Percentiles rank a stretch among this genome's conserved stretches.
These are phyloP conservation scores for Drosophila recens DNA, from an alignment of 2,888 invertebrate species.

Conservation along the genomic window DNA sequence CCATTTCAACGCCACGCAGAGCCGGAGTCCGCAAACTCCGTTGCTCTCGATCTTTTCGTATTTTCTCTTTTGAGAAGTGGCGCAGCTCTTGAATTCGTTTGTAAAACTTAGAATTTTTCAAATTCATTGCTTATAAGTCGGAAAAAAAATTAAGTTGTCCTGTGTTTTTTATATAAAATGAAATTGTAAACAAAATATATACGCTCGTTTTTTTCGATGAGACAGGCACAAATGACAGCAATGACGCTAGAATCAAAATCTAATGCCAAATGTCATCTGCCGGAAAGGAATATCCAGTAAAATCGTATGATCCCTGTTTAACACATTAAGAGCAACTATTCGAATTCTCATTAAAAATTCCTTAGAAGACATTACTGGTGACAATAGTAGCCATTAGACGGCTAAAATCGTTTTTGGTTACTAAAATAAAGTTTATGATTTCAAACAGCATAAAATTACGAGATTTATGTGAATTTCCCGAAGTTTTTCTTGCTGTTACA, in stretches of 20 bases:
- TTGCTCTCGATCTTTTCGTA: slow-evolving; percentile 65
- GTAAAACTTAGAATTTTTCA: slow-evolving; percentile 83
- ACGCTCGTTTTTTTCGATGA: slow-evolving; percentile 1
- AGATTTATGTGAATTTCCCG: too few species aligned
- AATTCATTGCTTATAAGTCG: slow-evolving; percentile 71
- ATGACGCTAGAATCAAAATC: slow-evolving; percentile 64
- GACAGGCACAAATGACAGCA: slow-evolving; percentile 17
- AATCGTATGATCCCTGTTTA: neutral
- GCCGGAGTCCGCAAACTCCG: slow-evolving; percentile 29
- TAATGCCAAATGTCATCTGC: neutral
- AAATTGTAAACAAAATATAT: slow-evolving; percentile 37
- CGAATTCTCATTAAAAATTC: too few species aligned
- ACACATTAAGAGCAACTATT: too few species aligned
- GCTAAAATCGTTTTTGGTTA: too few species aligned
- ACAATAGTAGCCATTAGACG: too few species aligned
- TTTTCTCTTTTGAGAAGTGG: slow-evolving; percentile 75
- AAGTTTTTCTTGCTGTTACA: too few species aligned
- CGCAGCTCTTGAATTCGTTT: slow-evolving; percentile 82
- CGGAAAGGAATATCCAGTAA: neutral
- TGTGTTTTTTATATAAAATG: slow-evolving; percentile 38
- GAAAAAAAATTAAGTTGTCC: slow-evolving; percentile 33
- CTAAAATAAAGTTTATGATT: too few species aligned
- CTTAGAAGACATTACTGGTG: too few species aligned
- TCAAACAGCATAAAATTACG: too few species aligned
- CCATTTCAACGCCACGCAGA: slow-evolving; percentile 56